phyloP scores from a whole-genome alignment of 2,797 vertebrate genomes.

The Chaenodraco wilsoni region DNA sequence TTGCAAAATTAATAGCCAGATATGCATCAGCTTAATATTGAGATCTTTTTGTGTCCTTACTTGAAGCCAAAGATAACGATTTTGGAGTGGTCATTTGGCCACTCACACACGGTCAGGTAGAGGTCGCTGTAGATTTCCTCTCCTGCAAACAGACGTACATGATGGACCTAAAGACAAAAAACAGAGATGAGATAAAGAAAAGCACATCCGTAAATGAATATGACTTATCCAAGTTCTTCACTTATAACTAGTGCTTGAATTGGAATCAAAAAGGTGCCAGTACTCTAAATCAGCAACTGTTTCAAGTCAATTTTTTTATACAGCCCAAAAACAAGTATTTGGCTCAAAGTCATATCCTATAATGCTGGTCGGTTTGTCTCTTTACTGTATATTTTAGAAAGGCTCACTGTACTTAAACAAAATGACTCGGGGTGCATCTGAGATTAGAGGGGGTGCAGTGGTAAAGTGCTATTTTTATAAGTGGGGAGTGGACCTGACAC shows the following conservation, averaged over 20 bases:
- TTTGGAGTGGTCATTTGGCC: slow-evolving; percentile 94
- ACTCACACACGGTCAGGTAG: slow-evolving; percentile 94
- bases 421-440: no score
- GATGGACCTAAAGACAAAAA: slow-evolving; percentile 85
- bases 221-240: neutral
- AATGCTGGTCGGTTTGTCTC: no score
- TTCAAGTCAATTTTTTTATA: no score
- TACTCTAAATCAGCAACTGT: no score
- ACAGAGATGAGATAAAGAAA: neutral
- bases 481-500: no score
- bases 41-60: slow-evolving; percentile 75
- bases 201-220: neutral
- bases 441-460: no score
- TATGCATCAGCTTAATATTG: neutral
- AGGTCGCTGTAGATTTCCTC: slow-evolving; percentile 95
- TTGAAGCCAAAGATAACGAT: slow-evolving; percentile 97
- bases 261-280: no score
- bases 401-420: no score
- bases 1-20: neutral
- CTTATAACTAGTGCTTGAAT: neutral
- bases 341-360: no score
- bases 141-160: slow-evolving; percentile 92
- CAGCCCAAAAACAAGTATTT: no score
- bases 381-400: no score
- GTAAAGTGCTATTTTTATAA: no score